These are phyloP conservation scores for Machaerirhynchus nigripectus DNA, from an alignment of 2,113 vertebrate genomes.

Conservation along the genomic window DNA sequence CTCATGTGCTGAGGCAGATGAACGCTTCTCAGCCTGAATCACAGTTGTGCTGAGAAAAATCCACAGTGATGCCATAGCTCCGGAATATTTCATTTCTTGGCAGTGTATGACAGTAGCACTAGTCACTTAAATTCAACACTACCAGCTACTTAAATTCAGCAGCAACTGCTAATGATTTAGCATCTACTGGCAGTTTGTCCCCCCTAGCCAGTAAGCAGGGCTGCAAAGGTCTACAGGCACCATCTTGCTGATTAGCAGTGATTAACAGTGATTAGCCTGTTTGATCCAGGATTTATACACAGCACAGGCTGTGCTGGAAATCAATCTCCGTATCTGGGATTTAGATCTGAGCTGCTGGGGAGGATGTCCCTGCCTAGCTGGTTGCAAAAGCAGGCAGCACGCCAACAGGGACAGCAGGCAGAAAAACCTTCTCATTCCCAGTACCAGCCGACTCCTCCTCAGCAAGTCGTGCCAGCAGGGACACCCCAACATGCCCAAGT, in stretches of 20 bases:
- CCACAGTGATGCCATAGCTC: background rate
- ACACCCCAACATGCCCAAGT: rapidly evolving
- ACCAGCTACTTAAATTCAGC: constrained; percentile 34
- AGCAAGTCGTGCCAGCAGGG: rapidly evolving
- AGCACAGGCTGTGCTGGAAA: background rate
- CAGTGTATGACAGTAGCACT: background rate
- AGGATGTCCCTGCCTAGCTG: background rate
- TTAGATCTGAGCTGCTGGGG: background rate
- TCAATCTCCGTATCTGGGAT: constrained; percentile 9
- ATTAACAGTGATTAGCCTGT: constrained; percentile 55
- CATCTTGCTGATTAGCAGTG: constrained; percentile 30
- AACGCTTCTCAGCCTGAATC: background rate
- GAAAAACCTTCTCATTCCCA: background rate
- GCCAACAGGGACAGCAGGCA: background rate
- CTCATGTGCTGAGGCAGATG: background rate
- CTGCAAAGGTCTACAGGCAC: background rate
- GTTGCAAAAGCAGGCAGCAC: background rate
- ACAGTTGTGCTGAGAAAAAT: background rate
- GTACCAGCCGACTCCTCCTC: background rate
- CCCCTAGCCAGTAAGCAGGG: background rate
- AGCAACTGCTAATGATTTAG: constrained; percentile 18
- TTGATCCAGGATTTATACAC: constrained; percentile 39
- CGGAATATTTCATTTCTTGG: background rate
- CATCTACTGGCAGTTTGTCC: background rate
- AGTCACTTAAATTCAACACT: constrained; percentile 25